Evolutionary conservation across 2,113 vertebrate genomes (phyloP).

Genomic region (Camarhynchus parvulus): DNA sequence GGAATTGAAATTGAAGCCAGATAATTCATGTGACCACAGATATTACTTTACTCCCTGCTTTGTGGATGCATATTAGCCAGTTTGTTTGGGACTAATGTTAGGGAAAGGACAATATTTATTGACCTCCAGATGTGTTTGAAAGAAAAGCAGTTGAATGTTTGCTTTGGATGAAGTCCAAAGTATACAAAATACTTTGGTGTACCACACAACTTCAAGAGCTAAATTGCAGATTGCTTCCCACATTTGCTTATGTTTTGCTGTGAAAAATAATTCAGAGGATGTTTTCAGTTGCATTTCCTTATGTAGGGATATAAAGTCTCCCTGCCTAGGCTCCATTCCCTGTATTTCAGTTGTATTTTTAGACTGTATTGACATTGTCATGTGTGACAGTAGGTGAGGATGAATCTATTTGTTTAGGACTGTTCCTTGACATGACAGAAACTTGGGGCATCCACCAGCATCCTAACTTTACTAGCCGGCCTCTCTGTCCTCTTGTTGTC

Average conservation of each 20-base stretch:
- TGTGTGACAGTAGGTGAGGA: background rate
- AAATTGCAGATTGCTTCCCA: background rate
- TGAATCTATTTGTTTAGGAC: background rate
- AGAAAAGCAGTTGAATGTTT: constrained; percentile 23
- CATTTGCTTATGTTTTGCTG: background rate
- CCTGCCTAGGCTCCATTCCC: background rate
- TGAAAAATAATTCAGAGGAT: background rate
- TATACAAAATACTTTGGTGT: background rate
- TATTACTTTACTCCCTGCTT: background rate
- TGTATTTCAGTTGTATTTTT: background rate
- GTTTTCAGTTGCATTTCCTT: background rate
- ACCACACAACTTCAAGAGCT: background rate
- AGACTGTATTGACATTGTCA: background rate
- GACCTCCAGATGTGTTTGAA: constrained; percentile 3
- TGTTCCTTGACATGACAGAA: background rate
- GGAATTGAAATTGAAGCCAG: constrained; percentile 12
- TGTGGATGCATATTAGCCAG: background rate
- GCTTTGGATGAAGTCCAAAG: constrained; percentile 5
- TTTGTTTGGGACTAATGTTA: background rate
- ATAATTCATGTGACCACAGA: background rate
- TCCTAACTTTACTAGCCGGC: background rate
- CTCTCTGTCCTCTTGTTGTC: background rate
- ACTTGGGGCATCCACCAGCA: background rate
- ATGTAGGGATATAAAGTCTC: background rate
- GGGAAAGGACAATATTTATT: background rate